Evolutionary conservation across 2,113 vertebrate genomes (phyloP).

Genomic region (Oryctolagus cuniculus): DNA sequence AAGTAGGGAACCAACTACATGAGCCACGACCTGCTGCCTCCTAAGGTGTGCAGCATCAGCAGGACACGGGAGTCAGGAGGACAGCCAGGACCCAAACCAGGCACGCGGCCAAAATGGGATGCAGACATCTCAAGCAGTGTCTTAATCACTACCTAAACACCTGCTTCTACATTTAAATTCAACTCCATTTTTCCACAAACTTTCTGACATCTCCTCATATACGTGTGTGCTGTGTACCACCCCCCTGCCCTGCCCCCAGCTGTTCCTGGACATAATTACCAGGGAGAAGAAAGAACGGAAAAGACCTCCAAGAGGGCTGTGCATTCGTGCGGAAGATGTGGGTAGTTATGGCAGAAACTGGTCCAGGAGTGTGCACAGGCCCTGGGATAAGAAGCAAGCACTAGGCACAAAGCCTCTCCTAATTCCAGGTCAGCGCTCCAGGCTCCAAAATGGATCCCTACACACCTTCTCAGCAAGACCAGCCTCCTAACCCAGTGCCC

Average conservation of each 20-base stretch:
- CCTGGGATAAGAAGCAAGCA: constrained; percentile 8
- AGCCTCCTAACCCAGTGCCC: background rate
- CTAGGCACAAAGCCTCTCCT: background rate
- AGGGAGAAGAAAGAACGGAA: constrained; percentile 60
- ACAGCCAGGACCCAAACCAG: too few species aligned
- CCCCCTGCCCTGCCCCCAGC: background rate
- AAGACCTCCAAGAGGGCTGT: constrained; percentile 52
- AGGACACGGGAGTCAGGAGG: too few species aligned
- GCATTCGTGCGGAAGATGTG: background rate
- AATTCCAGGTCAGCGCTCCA: background rate
- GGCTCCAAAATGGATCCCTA: background rate
- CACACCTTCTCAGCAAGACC: background rate
- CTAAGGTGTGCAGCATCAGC: too few species aligned
- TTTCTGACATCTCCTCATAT: too few species aligned
- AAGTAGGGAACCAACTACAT: too few species aligned
- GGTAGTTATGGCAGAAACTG: constrained; percentile 15
- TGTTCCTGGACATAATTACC: background rate
- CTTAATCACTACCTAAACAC: too few species aligned
- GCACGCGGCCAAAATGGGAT: too few species aligned
- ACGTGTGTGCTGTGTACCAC: too few species aligned
- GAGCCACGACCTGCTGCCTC: too few species aligned
- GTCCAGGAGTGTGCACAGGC: background rate
- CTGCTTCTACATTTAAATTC: too few species aligned
- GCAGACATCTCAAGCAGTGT: too few species aligned
- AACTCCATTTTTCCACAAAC: too few species aligned